These are phyloP conservation scores for Spisula solida DNA, from an alignment of 2,888 invertebrate species.

Conservation along the genomic window DNA sequence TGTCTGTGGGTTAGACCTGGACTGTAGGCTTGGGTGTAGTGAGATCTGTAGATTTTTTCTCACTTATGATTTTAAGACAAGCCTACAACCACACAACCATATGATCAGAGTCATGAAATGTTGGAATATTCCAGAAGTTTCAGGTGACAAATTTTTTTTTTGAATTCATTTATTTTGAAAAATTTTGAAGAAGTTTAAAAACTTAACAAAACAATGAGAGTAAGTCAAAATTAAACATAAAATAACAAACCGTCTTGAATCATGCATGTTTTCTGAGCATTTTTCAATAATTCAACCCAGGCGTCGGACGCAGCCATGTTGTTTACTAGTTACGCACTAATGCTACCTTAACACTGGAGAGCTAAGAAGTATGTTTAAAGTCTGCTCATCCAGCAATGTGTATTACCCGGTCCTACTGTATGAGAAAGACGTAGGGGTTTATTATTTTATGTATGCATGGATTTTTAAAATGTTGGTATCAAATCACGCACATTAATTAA, in stretches of 20 bases:
- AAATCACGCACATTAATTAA: too few relatives aligned
- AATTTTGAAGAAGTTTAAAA: neutral
- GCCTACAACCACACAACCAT: too few relatives aligned
- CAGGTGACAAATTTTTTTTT: neutral
- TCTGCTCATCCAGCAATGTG: neutral
- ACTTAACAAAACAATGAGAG: neutral
- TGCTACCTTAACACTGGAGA: neutral
- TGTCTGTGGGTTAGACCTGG: too few relatives aligned
- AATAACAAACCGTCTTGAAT: slow-evolving; percentile 83
- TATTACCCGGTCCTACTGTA: neutral
- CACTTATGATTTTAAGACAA: too few relatives aligned
- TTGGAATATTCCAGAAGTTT: neutral
- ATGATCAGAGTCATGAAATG: too few relatives aligned
- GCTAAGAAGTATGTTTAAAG: neutral
- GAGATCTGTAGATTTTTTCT: too few relatives aligned
- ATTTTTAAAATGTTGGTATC: too few relatives aligned
- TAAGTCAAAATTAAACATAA: neutral
- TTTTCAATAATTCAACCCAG: slow-evolving; percentile 82
- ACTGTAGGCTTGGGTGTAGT: too few relatives aligned
- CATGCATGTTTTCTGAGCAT: slow-evolving; percentile 86
- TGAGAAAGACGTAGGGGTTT: too few relatives aligned
- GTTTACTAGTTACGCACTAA: slow-evolving; percentile 40
- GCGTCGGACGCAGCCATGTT: slow-evolving; percentile 75
- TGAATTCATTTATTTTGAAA: neutral
- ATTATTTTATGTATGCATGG: too few relatives aligned